Percentiles rank a stretch among this genome's conserved stretches.
Evolutionary conservation across 2,888 invertebrate species (phyloP).

Genomic region (Elysia crispata): DNA sequence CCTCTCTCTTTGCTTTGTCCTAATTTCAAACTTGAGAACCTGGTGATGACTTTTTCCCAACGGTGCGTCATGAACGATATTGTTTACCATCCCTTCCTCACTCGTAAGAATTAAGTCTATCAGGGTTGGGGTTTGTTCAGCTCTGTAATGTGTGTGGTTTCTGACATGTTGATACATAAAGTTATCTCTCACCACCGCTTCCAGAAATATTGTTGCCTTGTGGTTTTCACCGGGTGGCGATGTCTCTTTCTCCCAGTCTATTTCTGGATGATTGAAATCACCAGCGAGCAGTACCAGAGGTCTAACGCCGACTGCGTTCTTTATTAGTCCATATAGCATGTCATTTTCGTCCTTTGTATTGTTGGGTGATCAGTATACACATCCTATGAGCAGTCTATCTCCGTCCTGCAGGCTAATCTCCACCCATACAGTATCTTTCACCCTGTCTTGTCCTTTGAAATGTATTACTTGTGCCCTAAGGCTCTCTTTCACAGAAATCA

Average conservation of each 20-base stretch:
- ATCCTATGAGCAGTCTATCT: slow-evolving; percentile 18
- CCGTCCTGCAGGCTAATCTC: background rate
- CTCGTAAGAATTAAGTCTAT: slow-evolving; percentile 41
- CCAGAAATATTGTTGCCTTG: slow-evolving; percentile 18
- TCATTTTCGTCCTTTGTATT: background rate
- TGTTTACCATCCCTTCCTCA: slow-evolving; percentile 36
- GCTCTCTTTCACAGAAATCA: background rate
- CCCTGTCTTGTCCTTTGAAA: background rate
- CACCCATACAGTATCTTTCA: background rate
- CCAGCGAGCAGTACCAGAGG: background rate
- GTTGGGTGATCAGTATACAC: slow-evolving; percentile 22
- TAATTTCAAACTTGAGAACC: background rate
- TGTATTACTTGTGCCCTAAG: background rate
- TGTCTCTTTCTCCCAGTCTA: background rate
- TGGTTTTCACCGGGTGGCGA: background rate
- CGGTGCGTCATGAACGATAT: background rate
- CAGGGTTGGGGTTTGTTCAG: slow-evolving; percentile 30
- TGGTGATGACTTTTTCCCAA: slow-evolving; percentile 23
- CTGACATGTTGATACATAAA: slow-evolving; percentile 46
- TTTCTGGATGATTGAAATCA: background rate
- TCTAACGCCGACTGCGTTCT: background rate
- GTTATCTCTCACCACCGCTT: slow-evolving; percentile 23
- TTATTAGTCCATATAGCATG: background rate
- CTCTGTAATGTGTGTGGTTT: slow-evolving; percentile 40
- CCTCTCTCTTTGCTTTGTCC: background rate